Evolutionary conservation across 23 tunicate species (phyloP).

Genomic region (Ascidia mentula): DNA sequence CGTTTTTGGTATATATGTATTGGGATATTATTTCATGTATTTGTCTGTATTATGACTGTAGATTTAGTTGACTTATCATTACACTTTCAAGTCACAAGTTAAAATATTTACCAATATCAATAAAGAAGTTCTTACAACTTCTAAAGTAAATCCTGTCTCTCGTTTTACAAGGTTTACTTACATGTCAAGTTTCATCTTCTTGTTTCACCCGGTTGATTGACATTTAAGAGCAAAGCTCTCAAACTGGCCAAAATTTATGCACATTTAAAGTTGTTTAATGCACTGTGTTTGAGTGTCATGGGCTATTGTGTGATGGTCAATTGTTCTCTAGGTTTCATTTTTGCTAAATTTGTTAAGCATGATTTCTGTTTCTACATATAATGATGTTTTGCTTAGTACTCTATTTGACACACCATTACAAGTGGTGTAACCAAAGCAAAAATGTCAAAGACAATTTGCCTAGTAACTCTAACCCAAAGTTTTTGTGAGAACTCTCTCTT

Average conservation of each 20-base stretch:
- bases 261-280: neutral
- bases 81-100: no score
- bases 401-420: neutral
- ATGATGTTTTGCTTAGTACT: neutral
- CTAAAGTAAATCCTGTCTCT: no score
- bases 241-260: neutral
- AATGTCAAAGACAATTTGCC: conserved; percentile 1
- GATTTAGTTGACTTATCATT: no score
- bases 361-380: neutral
- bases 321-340: neutral
- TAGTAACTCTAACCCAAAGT: neutral
- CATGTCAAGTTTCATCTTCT: no score
- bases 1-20: no score
- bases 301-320: neutral
- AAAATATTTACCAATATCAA: no score
- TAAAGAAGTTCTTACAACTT: no score
- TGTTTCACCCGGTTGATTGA: no score
- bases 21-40: no score
- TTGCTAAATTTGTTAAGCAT: no score
- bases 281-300: neutral
- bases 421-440: neutral
- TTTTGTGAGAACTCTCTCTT: neutral
- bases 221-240: neutral
- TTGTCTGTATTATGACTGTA: no score
- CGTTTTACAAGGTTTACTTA: no score